A percentile compares a stretch with the other conserved stretches of the same genome.
These are phyloP conservation scores for Gasterosteus aculeatus DNA, from an alignment of 2,113 vertebrate species.

Conservation along the genomic window DNA sequence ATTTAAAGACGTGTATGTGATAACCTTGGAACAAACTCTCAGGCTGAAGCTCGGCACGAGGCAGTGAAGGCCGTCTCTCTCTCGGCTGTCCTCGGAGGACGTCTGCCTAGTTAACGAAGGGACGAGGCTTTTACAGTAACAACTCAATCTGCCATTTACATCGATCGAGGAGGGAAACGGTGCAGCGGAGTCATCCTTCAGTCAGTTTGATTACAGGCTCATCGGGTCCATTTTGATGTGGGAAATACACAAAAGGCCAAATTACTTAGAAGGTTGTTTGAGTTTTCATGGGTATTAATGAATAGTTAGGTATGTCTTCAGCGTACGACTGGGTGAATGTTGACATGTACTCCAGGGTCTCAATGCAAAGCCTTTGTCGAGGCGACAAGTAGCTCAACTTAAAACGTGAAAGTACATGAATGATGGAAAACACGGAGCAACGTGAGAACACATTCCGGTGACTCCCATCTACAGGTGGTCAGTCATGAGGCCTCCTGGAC, in stretches of 20 bases:
- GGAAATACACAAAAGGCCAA: too few species aligned
- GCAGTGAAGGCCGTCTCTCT: not conserved
- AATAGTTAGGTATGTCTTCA: too few species aligned
- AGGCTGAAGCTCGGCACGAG: not conserved
- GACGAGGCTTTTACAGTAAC: not conserved
- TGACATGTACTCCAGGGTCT: not conserved
- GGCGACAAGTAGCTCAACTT: not conserved
- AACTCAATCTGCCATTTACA: not conserved
- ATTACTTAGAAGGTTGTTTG: too few species aligned
- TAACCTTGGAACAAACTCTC: not conserved
- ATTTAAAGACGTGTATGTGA: too few species aligned
- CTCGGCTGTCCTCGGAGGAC: constrained; percentile 5
- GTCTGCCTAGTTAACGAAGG: not conserved
- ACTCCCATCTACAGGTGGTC: not conserved
- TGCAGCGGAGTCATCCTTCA: not conserved
- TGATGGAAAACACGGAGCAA: not conserved
- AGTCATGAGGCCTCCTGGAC: not conserved
- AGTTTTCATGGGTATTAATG: too few species aligned
- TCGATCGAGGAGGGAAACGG: not conserved
- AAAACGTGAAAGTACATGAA: not conserved
- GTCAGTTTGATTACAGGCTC: not conserved
- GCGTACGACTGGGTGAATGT: too few species aligned
- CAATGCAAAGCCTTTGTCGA: too few species aligned
- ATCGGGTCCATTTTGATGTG: not conserved
- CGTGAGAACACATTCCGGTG: not conserved